Evolutionary conservation across 53 echinoderm and acorn worm genomes (phyloP), one percentile per base, ranked within the genome.

Genomic region (Antedon mediterranea): DNA sequence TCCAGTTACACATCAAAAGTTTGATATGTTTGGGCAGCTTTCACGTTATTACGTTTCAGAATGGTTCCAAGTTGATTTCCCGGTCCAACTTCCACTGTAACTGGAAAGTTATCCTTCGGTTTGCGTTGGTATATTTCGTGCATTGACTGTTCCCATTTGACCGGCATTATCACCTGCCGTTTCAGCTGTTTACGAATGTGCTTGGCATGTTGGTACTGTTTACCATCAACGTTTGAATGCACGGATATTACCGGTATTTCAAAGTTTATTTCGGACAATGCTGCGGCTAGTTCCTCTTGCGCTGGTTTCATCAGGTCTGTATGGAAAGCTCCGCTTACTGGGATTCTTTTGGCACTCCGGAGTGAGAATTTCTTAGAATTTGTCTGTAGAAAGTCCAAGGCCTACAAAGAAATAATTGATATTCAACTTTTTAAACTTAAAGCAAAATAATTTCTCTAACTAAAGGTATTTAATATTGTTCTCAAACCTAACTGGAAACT

Each of bases 121-220:
- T 15, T 70, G 30, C 97, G 80, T 74, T 89, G 77, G 31, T 92
- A 97, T 28, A 97, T 88, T 28, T 84, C 77, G 20, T 87, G 88
- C 92, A 97, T 97, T 0, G 90, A 92, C 82, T 97, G 97, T 78
- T 97, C 92, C 92, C 97, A 97, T 74, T 79, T 73, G 29, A 97
- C 89, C 28, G 97, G 97, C 28, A 80, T 80, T 26, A 85, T 77
- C 4, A 93, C 76, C 43, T 97, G 97, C 9, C 84, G 72, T 73
- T 77, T 83, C 31, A 97, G 83, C 37, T 84, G 85, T 29, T 71
- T 75, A 26, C 84, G 81, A 9, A 97, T 78, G 72, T 89, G 82
- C 76, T 86, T 73, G 0, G 77, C 11, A 72, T 89, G 73, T 13
- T 78, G 70, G 75, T 92, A 97, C 27, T 42, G 32, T 72, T 89